phyloP scores from a whole-genome alignment of 2,888 invertebrate species.

The Epiblema foenella region DNA sequence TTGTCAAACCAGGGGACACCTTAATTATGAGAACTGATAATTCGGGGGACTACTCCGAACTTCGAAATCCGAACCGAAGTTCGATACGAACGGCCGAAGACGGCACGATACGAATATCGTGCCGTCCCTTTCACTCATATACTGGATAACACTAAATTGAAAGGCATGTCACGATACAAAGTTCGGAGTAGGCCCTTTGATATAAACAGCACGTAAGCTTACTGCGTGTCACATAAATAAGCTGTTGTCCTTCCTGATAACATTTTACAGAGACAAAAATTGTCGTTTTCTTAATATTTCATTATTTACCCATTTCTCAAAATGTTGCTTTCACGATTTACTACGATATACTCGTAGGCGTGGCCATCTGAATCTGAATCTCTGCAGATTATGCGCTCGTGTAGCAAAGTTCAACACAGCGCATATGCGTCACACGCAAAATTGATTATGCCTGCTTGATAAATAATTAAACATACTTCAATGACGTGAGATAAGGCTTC shows the following conservation, averaged over 20 bases:
- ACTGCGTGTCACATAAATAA: neutral
- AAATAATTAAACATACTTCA: slow-evolving; percentile 34
- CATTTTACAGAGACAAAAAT: neutral
- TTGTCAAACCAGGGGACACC: too few species aligned
- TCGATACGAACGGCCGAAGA: too few species aligned
- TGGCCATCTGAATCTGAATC: slow-evolving; percentile 8
- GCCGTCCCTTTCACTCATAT: too few species aligned
- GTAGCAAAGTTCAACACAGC: slow-evolving; percentile 20
- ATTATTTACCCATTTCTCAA: neutral
- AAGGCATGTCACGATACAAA: too few species aligned
- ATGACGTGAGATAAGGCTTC: slow-evolving; percentile 30
- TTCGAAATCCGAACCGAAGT: too few species aligned
- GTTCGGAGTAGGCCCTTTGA: too few species aligned
- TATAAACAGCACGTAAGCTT: neutral
- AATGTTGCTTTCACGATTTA: neutral
- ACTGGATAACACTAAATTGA: too few species aligned
- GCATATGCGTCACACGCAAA: slow-evolving; percentile 1
- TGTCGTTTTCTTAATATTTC: neutral
- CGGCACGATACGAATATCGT: too few species aligned
- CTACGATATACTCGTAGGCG: neutral
- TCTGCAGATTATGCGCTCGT: slow-evolving; percentile 23
- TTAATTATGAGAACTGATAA: too few species aligned
- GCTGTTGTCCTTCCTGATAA: slow-evolving; percentile 13
- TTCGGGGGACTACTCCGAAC: too few species aligned
- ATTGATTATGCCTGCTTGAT: slow-evolving; percentile 27